Conservation (phyloP, 2,888 invertebrate genomes). For the Tetragonisca angustula region DNA sequence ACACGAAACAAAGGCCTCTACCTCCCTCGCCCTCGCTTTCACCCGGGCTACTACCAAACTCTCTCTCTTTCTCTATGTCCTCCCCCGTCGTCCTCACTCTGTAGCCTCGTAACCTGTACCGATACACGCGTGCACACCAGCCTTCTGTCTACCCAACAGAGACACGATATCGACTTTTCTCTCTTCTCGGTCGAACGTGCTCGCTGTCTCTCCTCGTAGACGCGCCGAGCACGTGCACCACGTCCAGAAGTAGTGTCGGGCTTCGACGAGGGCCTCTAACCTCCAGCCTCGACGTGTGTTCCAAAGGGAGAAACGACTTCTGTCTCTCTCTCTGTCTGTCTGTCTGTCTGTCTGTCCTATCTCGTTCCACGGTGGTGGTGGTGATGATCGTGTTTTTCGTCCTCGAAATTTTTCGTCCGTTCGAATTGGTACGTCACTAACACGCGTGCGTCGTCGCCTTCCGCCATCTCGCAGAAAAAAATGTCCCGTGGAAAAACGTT, state of each 20-base stretch:
- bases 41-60: background rate
- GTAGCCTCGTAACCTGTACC: constrained; percentile 46
- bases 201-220: constrained; percentile 8
- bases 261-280: constrained; percentile 41
- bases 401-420: too few relatives aligned
- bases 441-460: constrained; percentile 32
- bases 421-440: constrained; percentile 29
- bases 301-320: background rate
- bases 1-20: constrained; percentile 75
- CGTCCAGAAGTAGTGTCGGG: constrained; percentile 30
- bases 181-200: constrained; percentile 46
- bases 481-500: too few relatives aligned
- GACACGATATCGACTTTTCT: constrained; percentile 52
- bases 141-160: constrained; percentile 23
- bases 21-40: constrained; percentile 64
- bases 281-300: constrained; percentile 2
- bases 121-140: constrained; percentile 49
- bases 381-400: constrained; percentile 53
- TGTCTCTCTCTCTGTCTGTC: background rate
- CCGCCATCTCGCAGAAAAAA: background rate
- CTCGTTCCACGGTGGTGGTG: constrained; percentile 46
- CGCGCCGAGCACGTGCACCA: constrained; percentile 49
- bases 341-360: too few relatives aligned
- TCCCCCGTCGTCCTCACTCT: constrained; percentile 35
- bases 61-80: constrained; percentile 7